Base-by-base conservation (phyloP, 2,797 vertebrate species). In the Gymnothorax reevesii region DNA sequence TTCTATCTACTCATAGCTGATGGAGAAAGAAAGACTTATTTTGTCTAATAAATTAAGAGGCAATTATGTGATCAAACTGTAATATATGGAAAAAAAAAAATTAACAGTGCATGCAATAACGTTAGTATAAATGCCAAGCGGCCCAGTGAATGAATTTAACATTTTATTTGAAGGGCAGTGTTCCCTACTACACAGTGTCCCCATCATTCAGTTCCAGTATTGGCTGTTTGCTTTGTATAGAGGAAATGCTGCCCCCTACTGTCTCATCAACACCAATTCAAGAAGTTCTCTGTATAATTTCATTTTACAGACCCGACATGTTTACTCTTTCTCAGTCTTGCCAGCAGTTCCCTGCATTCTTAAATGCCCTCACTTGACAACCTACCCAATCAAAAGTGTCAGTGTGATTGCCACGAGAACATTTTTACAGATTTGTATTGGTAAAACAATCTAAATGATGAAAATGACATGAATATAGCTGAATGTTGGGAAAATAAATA, bases 401-500 rank as follows among this genome's bases (percentile, higher is more conserved):
- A 52, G 25, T 15, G 15, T 60, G 82, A 62, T 60, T 42, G 15
- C 71, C 42, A 55, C 5, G 54, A 69, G n/a, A 15, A 54, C n/a
- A 64, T 84, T 62, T n/a, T 13, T 3, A 69, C 62, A 84, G 12
- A 84, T 52, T 33, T 9, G 54, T 69, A 84, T 55, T 49, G 42
- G 15, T 64, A 66, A 59, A 83, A 83, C 25, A 27, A 84, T 64
- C 12, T 20, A 13, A 25, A 54, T 42, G 3, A 25, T 57, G 22
- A 82, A 57, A 57, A 57, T 52, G 77, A 80, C 8, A 42, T 42
- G 33, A 59, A 69, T 84, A 49, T 17, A 62, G 59, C 42, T 22
- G 60, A 55, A 84, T 84, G 64, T 71, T 84, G 25, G 52, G 42
- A 84, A 84, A 73, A 55, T 25, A 73, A 17, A 71, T 84, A 9